Percentiles rank a stretch among this genome's conserved stretches.
phyloP scores from a whole-genome alignment of 2,888 invertebrate species.

The Hyppa rectilinea region DNA sequence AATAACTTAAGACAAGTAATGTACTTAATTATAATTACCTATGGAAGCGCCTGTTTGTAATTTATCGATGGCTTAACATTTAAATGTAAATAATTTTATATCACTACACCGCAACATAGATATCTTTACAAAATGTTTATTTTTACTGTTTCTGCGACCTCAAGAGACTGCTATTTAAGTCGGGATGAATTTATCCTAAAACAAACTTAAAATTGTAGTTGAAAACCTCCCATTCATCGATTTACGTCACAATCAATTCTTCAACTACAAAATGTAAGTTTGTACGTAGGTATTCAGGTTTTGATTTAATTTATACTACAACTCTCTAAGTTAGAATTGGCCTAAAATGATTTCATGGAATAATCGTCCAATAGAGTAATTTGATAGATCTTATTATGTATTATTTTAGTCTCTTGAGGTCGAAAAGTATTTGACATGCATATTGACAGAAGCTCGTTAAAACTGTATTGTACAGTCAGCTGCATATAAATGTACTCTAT shows the following conservation, averaged over 20 bases:
- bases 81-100: constrained; percentile 32
- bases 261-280: too few relatives aligned
- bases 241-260: too few relatives aligned
- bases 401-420: constrained; percentile 31
- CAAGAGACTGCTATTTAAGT: constrained; percentile 13
- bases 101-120: constrained; percentile 59
- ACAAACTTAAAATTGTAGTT: too few relatives aligned
- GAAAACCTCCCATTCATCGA: too few relatives aligned
- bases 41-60: constrained; percentile 67
- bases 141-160: constrained; percentile 7
- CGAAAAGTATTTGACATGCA: constrained; percentile 28
- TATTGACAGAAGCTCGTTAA: constrained; percentile 25
- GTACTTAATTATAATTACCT: constrained; percentile 55
- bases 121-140: background rate
- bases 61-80: constrained; percentile 57
- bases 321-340: background rate
- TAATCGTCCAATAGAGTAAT: too few relatives aligned
- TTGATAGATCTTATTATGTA: background rate
- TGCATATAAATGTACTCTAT: background rate
- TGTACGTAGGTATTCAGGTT: too few relatives aligned
- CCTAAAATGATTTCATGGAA: background rate
- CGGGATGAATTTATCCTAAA: too few relatives aligned
- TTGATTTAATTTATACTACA: too few relatives aligned
- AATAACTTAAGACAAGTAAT: constrained; percentile 56
- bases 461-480: background rate